Evolutionary conservation across 2,888 invertebrate species (phyloP).

Genomic region (Drosophila anceps): DNA sequence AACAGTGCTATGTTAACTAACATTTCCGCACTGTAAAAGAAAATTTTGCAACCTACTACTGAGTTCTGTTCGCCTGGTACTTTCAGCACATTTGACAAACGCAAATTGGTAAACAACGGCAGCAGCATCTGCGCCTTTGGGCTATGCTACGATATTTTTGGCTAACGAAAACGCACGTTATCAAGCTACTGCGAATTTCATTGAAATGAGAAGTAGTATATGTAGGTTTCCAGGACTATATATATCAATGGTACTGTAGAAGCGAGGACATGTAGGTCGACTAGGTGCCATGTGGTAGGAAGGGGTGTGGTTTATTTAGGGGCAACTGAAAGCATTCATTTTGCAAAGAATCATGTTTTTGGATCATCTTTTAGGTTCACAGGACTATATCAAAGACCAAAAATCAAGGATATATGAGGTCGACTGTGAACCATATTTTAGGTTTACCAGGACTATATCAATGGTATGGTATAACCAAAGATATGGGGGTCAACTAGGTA

Average conservation of each 20-base stretch:
- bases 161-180: too few species aligned
- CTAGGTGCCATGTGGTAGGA: neutral
- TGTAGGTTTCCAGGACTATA: neutral
- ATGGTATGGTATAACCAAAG: neutral
- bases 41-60: neutral
- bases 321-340: neutral
- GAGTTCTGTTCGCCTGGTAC: constrained; percentile 4
- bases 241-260: neutral
- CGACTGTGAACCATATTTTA: neutral
- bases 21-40: neutral
- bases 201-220: too few species aligned
- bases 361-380: neutral
- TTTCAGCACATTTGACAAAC: neutral
- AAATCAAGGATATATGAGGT: neutral
- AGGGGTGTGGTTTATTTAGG: neutral
- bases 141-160: neutral
- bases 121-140: neutral
- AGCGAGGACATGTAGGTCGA: neutral
- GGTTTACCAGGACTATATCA: neutral
- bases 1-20: neutral
- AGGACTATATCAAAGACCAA: neutral
- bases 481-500: neutral
- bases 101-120: neutral
- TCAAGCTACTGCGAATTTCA: neutral
- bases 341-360: neutral